Evolutionary conservation across 2,113 vertebrate species (phyloP), one percentile per base, ranked within the genome.

Genomic region (Gadus macrocephalus): DNA sequence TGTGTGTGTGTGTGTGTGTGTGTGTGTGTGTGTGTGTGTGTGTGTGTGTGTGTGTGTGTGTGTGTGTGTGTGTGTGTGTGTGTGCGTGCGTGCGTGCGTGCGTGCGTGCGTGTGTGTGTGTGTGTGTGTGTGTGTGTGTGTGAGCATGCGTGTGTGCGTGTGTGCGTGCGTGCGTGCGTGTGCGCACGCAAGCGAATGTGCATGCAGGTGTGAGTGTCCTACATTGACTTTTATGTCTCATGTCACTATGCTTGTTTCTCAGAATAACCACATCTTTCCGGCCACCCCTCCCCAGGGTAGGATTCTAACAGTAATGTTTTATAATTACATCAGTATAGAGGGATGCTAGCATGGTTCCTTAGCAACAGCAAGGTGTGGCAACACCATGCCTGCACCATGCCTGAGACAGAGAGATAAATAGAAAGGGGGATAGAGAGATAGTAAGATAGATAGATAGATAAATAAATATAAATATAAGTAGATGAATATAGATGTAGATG

Each of bases 281-380:
- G 74, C 75, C 62, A 64, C 69, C 72, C n/a, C n/a, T 20, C 53
- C 66, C 31, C 56, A 31, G 68, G 19, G 60, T 70, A 72, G 72
- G 62, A 65, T 70, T 78, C 69, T 63, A 62, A 82, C 67, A 67
- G 60, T 55, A 68, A 77, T 59, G 78, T 65, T 83, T 88, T 88
- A 88, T 81, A 88, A 87, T 90, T 88, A 86, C 85, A 85, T 74
- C 70, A 69, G 70, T 69, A 66, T 9, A 14, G 31, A 60, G 55
- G 67, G 56, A n/a, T 16, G 75, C 75, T 67, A n/a, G 66, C 69
- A 71, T 5, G 22, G 73, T 77, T 49, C 68, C 64, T 59, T n/a
- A 38, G 75, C 73, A 84, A 82, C 78, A 75, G 73, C 73, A 31
- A 9, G 42, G 42, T 49, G 42, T 14, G 69, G 77, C 59, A 74